Evolutionary conservation across 2,888 invertebrate genomes (phyloP).

Genomic region (Gari tellinella): DNA sequence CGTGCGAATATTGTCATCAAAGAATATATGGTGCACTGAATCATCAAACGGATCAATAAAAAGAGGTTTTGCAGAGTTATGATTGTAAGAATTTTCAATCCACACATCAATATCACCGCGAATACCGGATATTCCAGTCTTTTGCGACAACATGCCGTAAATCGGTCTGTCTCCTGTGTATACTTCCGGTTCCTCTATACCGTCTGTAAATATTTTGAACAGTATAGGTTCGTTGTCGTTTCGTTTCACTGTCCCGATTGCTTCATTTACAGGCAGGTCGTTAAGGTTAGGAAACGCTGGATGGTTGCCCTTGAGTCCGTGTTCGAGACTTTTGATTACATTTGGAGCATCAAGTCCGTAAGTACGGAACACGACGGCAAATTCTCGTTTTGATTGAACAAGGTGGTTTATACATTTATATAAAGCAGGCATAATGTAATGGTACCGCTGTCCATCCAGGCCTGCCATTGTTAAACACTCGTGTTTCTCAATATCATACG

Average conservation of each 20-base stretch:
- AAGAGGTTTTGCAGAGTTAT: conserved; percentile 80
- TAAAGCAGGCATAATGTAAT: conserved; percentile 82
- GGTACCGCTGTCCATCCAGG: conserved; percentile 77
- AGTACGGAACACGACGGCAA: conserved; percentile 81
- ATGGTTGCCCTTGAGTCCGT: conserved; percentile 77
- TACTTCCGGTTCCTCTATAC: conserved; percentile 27
- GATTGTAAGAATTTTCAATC: conserved; percentile 79
- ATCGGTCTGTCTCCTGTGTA: conserved; percentile 72
- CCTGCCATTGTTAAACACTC: conserved; percentile 74
- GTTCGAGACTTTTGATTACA: conserved; percentile 73
- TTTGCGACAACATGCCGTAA: conserved; percentile 74
- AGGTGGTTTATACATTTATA: conserved; percentile 79
- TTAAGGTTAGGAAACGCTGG: conserved; percentile 73
- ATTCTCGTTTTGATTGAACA: conserved; percentile 73
- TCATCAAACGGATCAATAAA: conserved; percentile 79
- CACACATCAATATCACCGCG: conserved; percentile 82
- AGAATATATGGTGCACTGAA: conserved; percentile 82
- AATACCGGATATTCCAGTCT: conserved; percentile 78
- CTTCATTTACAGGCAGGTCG: conserved; percentile 66
- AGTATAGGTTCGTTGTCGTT: conserved; percentile 56
- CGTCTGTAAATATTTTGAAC: conserved; percentile 41
- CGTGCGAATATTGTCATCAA: conserved; percentile 83
- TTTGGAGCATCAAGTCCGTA: conserved; percentile 82
- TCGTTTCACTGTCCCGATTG: conserved; percentile 72
- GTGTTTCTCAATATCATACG: conserved; percentile 41